phyloP scores from a whole-genome alignment of 2,113 vertebrate genomes.

The Salminus brasiliensis region DNA sequence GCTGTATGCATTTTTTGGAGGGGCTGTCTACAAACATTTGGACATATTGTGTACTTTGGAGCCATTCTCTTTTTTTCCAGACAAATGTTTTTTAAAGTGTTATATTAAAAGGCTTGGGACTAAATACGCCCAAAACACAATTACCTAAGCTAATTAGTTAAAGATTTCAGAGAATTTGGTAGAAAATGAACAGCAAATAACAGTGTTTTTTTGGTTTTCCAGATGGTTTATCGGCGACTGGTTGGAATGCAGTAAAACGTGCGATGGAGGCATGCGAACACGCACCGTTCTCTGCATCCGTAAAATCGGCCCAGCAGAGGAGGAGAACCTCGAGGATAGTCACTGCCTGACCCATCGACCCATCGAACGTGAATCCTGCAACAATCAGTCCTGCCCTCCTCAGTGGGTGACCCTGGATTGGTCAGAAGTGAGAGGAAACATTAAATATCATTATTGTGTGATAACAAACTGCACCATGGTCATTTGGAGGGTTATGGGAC shows the following conservation, averaged over 20 bases:
- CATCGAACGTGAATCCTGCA: conserved; percentile 89
- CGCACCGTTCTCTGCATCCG: conserved; percentile 92
- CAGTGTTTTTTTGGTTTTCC: conserved; percentile 16
- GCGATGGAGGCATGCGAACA: conserved; percentile 87
- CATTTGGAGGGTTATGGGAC: background rate
- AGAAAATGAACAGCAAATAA: background rate
- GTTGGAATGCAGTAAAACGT: conserved; percentile 94
- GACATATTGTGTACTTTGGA: no score
- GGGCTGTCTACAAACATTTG: no score
- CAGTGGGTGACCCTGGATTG: conserved; percentile 96
- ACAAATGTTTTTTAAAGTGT: background rate
- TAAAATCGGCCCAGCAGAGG: conserved; percentile 88
- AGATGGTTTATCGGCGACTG: conserved; percentile 99
- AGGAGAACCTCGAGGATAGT: conserved; percentile 89
- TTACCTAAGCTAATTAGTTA: background rate
- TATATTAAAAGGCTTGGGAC: background rate
- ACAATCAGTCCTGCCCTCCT: conserved; percentile 95
- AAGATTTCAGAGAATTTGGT: background rate
- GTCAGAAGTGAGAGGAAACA: conserved; percentile 86
- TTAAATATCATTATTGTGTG: background rate
- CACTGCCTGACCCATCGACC: conserved; percentile 92
- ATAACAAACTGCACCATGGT: background rate
- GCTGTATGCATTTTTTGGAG: no score
- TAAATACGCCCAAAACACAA: background rate
- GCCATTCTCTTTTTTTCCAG: no score